phyloP scores from a whole-genome alignment of 2,888 invertebrate genomes.

The Nephrotoma flavescens region DNA sequence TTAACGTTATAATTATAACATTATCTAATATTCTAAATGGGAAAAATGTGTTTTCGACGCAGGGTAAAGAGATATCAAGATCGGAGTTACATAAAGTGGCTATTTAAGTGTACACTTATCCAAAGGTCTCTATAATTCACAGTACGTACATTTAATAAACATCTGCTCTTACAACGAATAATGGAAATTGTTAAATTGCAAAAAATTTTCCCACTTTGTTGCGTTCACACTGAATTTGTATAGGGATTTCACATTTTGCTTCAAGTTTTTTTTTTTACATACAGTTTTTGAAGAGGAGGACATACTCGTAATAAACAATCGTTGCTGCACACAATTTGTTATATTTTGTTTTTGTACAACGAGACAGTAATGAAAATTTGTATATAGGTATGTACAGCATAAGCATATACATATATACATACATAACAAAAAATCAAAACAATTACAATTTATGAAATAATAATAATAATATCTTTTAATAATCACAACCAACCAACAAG shows the following conservation, averaged over 20 bases:
- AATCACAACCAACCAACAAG: neutral
- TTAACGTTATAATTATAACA: neutral
- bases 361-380: neutral
- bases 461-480: neutral
- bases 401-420: neutral
- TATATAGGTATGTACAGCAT: neutral
- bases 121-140: neutral
- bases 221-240: neutral
- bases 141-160: neutral
- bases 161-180: neutral
- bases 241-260: neutral
- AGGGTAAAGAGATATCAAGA: neutral
- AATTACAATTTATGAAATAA: neutral
- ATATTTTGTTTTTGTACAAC: neutral
- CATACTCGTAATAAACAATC: neutral
- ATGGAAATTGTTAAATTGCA: neutral
- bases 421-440: neutral
- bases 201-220: neutral
- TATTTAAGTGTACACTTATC: neutral
- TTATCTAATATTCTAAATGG: neutral
- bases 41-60: neutral
- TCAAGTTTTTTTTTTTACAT: neutral
- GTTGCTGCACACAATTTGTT: neutral
- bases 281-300: neutral
- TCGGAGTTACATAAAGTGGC: neutral